A percentile compares a stretch with the other conserved stretches of the same genome.
These are phyloP conservation scores for Lagodon rhomboides DNA, from an alignment of 2,797 vertebrate species.

Conservation along the genomic window DNA sequence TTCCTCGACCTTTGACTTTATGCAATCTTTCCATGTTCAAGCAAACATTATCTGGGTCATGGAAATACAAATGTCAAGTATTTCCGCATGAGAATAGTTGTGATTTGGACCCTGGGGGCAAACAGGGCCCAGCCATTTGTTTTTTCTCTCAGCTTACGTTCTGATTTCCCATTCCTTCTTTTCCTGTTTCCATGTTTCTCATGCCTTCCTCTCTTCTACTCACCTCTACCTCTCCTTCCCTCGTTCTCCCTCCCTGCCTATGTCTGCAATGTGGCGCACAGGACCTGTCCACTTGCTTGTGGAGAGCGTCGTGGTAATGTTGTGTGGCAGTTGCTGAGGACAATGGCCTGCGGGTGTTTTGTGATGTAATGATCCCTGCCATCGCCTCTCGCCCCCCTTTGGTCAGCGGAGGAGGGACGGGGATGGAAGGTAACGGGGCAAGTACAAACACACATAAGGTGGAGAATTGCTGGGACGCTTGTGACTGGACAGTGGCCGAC, in stretches of 20 bases:
- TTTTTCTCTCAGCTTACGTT: constrained; percentile 5
- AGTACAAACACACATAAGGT: constrained; percentile 47
- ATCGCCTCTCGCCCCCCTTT: constrained; percentile 71
- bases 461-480: constrained; percentile 25
- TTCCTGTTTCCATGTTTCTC: background rate
- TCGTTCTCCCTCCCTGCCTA: background rate
- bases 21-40: constrained; percentile 50
- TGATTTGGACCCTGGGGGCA: constrained; percentile 48
- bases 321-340: constrained; percentile 80
- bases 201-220: constrained; percentile 4
- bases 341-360: constrained; percentile 74
- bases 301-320: constrained; percentile 69
- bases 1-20: constrained; percentile 58
- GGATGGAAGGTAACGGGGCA: constrained; percentile 63
- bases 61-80: constrained; percentile 61
- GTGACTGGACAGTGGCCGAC: constrained; percentile 22
- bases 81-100: constrained; percentile 50
- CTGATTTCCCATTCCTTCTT: background rate
- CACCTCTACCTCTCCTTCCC: background rate
- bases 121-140: background rate
- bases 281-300: constrained; percentile 59
- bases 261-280: constrained; percentile 54
- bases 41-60: constrained; percentile 66
- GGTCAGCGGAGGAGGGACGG: constrained; percentile 53
- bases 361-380: constrained; percentile 82